phyloP scores from a whole-genome alignment of 2,797 vertebrate species.

The Eleutherodactylus coqui region DNA sequence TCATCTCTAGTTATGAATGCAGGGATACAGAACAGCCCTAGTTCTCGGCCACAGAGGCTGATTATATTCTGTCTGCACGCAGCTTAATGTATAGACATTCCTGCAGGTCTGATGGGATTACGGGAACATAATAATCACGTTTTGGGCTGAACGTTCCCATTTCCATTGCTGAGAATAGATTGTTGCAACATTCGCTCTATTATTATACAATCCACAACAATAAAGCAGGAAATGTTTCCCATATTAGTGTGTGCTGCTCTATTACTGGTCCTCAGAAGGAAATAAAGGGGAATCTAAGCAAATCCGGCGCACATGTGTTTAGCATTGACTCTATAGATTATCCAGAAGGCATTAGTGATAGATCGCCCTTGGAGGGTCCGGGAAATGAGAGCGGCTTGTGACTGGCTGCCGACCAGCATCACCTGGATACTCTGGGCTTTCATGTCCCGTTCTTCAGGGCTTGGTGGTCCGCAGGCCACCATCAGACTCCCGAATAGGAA shows the following conservation, averaged over 20 bases:
- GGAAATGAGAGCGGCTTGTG: conserved; percentile 32
- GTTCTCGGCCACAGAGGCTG: no score
- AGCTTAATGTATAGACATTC: not conserved
- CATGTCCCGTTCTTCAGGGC: not conserved
- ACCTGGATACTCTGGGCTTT: conserved; percentile 52
- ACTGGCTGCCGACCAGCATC: conserved; percentile 56
- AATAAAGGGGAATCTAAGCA: conserved; percentile 54
- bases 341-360: conserved; percentile 47
- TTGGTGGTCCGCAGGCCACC: conserved; percentile 47
- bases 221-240: conserved; percentile 32
- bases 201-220: conserved; percentile 19
- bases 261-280: conserved; percentile 29
- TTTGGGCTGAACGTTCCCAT: not conserved
- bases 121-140: not conserved
- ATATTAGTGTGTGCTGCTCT: conserved; percentile 30
- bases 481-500: not conserved
- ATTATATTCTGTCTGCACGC: not conserved
- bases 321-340: conserved; percentile 48
- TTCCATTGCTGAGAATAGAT: not conserved
- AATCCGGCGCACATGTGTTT: conserved; percentile 54
- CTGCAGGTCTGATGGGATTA: not conserved
- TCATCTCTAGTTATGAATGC: no score
- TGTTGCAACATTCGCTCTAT: not conserved
- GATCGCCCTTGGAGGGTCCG: conserved; percentile 40
- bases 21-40: no score